A percentile compares a stretch with the other conserved stretches of the same genome.
Conservation (phyloP, 1,140 invertebrate species). For the Gryllus bimaculatus region DNA sequence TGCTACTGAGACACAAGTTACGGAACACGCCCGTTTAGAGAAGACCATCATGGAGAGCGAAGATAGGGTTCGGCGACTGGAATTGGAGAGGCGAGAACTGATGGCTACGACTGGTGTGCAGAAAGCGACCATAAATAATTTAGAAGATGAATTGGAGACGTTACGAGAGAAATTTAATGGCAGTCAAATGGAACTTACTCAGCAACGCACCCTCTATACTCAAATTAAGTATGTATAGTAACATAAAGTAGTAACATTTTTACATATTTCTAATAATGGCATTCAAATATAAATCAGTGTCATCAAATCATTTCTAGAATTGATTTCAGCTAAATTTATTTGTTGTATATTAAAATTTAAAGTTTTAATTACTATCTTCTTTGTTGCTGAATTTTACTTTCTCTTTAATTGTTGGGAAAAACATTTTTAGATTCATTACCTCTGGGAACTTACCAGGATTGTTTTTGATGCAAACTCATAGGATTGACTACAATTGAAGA, state of each 20-base stretch:
- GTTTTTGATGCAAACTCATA: too few species aligned
- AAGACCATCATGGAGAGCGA: constrained; percentile 32
- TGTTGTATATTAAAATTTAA: too few species aligned
- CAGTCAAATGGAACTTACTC: constrained; percentile 11
- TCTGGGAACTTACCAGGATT: too few species aligned
- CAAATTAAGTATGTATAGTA: constrained; percentile 17
- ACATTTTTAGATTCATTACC: too few species aligned
- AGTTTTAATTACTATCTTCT: too few species aligned
- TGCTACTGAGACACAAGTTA: constrained; percentile 40
- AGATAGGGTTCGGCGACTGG: constrained; percentile 31
- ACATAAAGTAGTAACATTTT: not conserved
- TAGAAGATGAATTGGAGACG: constrained; percentile 34
- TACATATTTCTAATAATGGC: not conserved
- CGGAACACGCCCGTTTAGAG: constrained; percentile 34
- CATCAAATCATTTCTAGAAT: too few species aligned
- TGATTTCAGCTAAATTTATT: too few species aligned
- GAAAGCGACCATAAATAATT: constrained; percentile 31
- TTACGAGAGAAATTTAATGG: constrained; percentile 16
- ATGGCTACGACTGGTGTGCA: constrained; percentile 33
- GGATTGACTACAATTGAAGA: too few species aligned
- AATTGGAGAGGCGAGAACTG: constrained; percentile 36
- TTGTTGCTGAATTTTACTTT: too few species aligned
- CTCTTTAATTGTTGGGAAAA: too few species aligned
- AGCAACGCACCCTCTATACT: constrained; percentile 13
- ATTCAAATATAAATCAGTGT: not conserved